These are phyloP conservation scores for Erebia ligea DNA, from an alignment of 2,888 invertebrate species.

Conservation along the genomic window DNA sequence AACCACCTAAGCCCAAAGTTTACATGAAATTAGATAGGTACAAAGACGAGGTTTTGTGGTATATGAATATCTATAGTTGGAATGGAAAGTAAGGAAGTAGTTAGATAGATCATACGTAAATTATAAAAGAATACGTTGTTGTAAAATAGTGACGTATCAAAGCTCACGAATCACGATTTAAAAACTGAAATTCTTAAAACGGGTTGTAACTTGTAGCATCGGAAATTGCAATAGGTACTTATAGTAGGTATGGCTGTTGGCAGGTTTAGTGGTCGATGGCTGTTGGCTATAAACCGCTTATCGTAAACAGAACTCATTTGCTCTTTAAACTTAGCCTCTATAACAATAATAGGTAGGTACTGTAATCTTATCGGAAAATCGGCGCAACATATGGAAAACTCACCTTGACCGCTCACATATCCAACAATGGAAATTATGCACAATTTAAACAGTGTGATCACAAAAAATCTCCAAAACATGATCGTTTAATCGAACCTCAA, in stretches of 20 bases:
- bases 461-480: constrained; percentile 60
- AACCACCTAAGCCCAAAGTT: too few species aligned
- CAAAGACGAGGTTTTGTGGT: too few species aligned
- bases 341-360: neutral
- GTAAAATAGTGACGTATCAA: neutral
- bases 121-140: neutral
- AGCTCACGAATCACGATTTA: neutral
- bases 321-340: neutral
- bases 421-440: constrained; percentile 58
- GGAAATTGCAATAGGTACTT: neutral
- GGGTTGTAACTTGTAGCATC: too few species aligned
- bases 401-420: constrained; percentile 68
- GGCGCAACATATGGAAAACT: constrained; percentile 44
- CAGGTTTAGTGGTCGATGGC: too few species aligned
- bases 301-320: constrained; percentile 17
- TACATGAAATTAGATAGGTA: too few species aligned
- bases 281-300: neutral
- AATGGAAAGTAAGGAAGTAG: too few species aligned
- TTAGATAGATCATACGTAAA: neutral
- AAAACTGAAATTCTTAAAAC: neutral
- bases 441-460: constrained; percentile 52
- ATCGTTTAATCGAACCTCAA: constrained; percentile 46
- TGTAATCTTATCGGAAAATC: constrained; percentile 29
- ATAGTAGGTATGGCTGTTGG: constrained; percentile 14
- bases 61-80: too few species aligned